Conservation (phyloP, 2,797 vertebrate species). For the Chelidonichthys spinosus region DNA sequence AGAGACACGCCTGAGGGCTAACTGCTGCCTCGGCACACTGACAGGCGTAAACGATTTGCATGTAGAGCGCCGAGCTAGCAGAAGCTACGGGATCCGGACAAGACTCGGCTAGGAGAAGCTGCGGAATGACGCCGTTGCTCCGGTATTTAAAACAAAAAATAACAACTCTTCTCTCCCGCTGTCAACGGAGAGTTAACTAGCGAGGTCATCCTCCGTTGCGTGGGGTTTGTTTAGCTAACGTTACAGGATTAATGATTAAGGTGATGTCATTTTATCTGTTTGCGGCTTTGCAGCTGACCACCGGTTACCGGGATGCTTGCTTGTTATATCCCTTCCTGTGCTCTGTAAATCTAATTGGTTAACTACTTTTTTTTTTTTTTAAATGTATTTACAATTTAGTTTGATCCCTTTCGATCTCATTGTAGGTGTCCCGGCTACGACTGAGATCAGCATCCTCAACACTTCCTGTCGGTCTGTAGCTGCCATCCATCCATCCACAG, state of each 20-base stretch:
- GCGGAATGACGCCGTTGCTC: neutral
- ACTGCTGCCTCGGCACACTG: rapidly evolving
- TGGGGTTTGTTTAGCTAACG: neutral
- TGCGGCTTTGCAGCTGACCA: slow-evolving; percentile 7
- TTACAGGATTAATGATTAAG: neutral
- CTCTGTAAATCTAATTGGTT: neutral
- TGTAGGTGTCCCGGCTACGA: slow-evolving; percentile 36
- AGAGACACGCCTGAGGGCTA: rapidly evolving
- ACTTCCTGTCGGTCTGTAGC: slow-evolving; percentile 23
- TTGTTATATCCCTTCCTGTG: neutral
- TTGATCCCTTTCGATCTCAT: neutral
- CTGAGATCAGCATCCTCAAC: neutral
- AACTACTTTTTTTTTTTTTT: neutral
- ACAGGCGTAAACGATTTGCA: slow-evolving; percentile 5
- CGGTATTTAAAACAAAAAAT: slow-evolving; percentile 19
- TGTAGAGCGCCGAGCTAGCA: slow-evolving; percentile 33
- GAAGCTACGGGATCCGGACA: slow-evolving; percentile 20
- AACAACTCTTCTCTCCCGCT: neutral
- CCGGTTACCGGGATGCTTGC: slow-evolving; percentile 6
- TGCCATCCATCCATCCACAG: neutral
- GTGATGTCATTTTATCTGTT: neutral
- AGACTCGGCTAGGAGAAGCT: neutral
- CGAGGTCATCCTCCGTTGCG: rapidly evolving
- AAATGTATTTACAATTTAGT: neutral
- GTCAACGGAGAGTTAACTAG: neutral